These are phyloP conservation scores for Heliangelus exortis DNA, from an alignment of 2,797 vertebrate species.

Conservation along the genomic window DNA sequence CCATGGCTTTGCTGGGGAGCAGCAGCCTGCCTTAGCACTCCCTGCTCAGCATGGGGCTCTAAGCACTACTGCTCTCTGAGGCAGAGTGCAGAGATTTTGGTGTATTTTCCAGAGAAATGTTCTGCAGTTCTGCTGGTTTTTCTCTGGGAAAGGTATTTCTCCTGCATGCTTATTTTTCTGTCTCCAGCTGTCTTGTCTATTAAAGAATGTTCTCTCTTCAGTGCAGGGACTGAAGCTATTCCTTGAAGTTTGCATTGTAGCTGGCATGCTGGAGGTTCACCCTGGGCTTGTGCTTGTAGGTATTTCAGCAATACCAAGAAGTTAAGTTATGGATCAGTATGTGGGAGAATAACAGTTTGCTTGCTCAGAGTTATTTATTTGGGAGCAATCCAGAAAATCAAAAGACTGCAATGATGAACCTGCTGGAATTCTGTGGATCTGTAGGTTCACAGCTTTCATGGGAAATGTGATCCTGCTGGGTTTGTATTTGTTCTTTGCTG, in stretches of 20 bases:
- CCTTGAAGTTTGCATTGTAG: background rate
- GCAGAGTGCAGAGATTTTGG: background rate
- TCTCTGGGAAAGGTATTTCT: background rate
- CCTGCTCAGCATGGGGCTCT: background rate
- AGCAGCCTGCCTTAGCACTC: background rate
- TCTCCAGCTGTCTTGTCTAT: background rate
- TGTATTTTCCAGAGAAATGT: background rate
- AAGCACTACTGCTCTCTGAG: background rate
- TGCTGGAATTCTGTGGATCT: background rate
- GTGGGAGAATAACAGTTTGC: background rate
- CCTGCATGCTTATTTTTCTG: background rate
- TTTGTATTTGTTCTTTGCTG: background rate
- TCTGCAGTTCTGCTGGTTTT: background rate
- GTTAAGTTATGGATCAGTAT: background rate
- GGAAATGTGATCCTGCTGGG: background rate
- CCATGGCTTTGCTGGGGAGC: background rate
- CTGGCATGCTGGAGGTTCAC: background rate
- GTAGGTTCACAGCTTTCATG: background rate
- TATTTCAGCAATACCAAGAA: background rate
- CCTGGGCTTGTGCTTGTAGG: background rate
- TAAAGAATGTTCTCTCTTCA: background rate
- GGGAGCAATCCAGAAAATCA: background rate
- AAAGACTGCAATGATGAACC: background rate
- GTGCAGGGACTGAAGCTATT: background rate
- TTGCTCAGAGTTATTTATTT: background rate